These are phyloP conservation scores for Drosophila mauritiana DNA, from an alignment of 1,140 invertebrate species.

Conservation along the genomic window DNA sequence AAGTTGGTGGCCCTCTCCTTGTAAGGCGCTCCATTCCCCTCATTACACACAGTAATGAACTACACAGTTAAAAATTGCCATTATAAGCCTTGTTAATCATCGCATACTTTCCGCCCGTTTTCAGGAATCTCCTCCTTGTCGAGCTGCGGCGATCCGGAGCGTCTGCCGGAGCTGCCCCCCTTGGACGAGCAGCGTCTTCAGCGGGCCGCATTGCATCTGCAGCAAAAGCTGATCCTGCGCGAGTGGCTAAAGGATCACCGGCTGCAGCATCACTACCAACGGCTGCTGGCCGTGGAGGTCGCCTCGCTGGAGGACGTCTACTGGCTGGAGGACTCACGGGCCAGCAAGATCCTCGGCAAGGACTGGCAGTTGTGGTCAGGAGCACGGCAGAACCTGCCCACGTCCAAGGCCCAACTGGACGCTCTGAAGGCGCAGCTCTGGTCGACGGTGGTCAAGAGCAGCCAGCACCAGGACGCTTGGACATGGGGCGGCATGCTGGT, in stretches of 20 bases:
- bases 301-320: slow-evolving; percentile 94
- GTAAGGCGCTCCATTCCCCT: not conserved
- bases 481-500: slow-evolving; percentile 95
- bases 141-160: slow-evolving; percentile 89
- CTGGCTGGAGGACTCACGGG: slow-evolving; percentile 92
- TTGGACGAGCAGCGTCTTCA: slow-evolving; percentile 92
- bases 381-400: slow-evolving; percentile 91
- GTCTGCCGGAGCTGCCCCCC: slow-evolving; percentile 90
- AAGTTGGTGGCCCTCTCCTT: slow-evolving; percentile 34
- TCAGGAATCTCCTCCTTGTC: slow-evolving; percentile 93
- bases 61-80: not conserved
- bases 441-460: slow-evolving; percentile 93
- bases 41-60: too few relatives aligned
- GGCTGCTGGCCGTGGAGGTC: slow-evolving; percentile 91
- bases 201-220: slow-evolving; percentile 90
- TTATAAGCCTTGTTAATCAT: too few relatives aligned
- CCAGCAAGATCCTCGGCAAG: slow-evolving; percentile 90
- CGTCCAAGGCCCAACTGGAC: slow-evolving; percentile 91
- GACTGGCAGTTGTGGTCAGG: slow-evolving; percentile 92
- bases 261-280: slow-evolving; percentile 91
- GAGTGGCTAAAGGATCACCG: slow-evolving; percentile 92
- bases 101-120: not conserved
- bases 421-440: slow-evolving; percentile 92
- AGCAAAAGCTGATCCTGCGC: slow-evolving; percentile 91
- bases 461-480: slow-evolving; percentile 94